These are phyloP conservation scores for Drosophila suzukii DNA, from an alignment of 1,140 invertebrate species.

Conservation along the genomic window DNA sequence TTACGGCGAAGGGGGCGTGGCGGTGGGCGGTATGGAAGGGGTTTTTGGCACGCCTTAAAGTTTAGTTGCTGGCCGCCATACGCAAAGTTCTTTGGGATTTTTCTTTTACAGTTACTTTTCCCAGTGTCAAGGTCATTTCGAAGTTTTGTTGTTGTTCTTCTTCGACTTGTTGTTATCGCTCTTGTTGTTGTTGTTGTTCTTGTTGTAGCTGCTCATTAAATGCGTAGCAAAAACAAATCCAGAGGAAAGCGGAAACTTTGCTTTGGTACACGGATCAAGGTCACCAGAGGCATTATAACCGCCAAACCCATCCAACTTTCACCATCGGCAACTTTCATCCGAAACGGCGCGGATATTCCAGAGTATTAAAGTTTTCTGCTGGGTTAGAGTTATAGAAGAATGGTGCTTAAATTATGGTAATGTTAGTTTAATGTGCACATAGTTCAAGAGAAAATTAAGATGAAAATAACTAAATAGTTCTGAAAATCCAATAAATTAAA, in stretches of 20 bases:
- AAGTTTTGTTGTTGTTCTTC: constrained; percentile 47
- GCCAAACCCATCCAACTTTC: constrained; percentile 39
- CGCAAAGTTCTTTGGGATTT: constrained; percentile 61
- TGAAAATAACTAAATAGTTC: no score
- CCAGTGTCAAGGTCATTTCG: constrained; percentile 56
- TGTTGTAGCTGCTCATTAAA: constrained; percentile 52
- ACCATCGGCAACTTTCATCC: constrained; percentile 24
- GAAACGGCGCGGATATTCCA: not conserved
- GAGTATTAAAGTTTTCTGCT: not conserved
- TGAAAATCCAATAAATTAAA: no score
- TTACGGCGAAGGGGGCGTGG: constrained; percentile 4
- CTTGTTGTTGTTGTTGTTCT: constrained; percentile 36
- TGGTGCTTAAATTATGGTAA: not conserved
- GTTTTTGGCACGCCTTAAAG: constrained; percentile 58
- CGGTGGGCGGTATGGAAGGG: constrained; percentile 25
- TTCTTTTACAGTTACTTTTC: constrained; percentile 59
- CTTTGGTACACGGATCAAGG: constrained; percentile 43
- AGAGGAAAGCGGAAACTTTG: constrained; percentile 31
- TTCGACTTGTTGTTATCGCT: constrained; percentile 27
- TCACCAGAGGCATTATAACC: constrained; percentile 45
- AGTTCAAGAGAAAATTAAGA: no score
- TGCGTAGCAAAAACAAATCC: constrained; percentile 53
- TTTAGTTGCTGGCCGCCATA: constrained; percentile 58
- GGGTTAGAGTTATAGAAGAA: not conserved
- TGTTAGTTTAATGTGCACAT: not conserved